phyloP scores from a whole-genome alignment of 2,888 invertebrate genomes.

The Homarus gammarus region DNA sequence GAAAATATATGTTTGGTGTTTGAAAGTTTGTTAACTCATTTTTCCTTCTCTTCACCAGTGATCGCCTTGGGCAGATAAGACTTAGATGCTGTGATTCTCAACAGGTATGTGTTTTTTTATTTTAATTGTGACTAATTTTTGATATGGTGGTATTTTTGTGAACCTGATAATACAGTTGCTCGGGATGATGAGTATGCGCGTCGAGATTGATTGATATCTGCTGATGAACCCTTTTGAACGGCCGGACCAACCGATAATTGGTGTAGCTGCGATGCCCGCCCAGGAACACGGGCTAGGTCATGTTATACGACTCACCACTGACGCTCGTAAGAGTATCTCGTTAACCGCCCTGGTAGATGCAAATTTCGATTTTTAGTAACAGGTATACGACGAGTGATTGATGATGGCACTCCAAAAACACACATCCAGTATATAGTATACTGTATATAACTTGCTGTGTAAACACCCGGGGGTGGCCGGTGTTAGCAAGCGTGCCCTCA shows the following conservation, averaged over 20 bases:
- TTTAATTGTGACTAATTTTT: not conserved
- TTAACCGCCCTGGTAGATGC: not conserved
- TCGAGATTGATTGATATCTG: slow-evolving; percentile 3
- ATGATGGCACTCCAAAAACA: not conserved
- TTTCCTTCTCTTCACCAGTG: no score
- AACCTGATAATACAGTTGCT: not conserved
- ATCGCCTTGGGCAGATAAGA: not conserved
- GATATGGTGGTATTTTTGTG: not conserved
- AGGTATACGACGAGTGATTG: not conserved
- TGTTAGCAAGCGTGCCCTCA: not conserved
- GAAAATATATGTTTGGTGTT: no score
- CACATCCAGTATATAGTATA: no score
- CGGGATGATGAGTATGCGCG: not conserved
- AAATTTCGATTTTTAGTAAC: not conserved
- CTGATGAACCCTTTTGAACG: not conserved
- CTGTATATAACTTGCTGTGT: not conserved
- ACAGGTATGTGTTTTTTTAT: not conserved
- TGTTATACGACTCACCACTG: no score
- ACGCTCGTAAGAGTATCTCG: not conserved
- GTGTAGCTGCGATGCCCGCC: not conserved
- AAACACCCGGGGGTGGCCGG: not conserved
- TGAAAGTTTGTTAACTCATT: no score
- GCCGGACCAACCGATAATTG: not conserved
- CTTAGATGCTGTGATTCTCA: not conserved
- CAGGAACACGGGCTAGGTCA: not conserved